Base-by-base conservation (phyloP, 2,113 vertebrate species). In the Halichoeres trimaculatus region DNA sequence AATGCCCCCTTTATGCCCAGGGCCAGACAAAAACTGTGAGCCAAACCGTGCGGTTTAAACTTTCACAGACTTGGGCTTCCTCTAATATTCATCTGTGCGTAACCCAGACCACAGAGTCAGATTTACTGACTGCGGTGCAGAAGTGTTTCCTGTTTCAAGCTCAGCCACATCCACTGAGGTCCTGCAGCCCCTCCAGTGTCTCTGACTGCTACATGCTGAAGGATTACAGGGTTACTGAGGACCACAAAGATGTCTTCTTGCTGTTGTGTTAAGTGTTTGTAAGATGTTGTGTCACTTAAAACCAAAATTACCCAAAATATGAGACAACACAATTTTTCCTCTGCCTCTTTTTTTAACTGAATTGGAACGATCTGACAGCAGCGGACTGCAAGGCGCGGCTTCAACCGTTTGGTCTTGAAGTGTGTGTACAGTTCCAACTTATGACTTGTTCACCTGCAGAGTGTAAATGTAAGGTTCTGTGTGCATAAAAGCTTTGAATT, bases 91-190 rank as follows among this genome's bases (percentile, higher is more conserved):
- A 75, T 85, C 76, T 66, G 85, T 80, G 78, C 80, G 82, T 80
- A 80, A 74, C 74, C 81, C 51, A 76, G 56, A 89, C 92, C 91
- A 81, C 92, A 91, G 74, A 89, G 80, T 86, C 89, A 76, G 80
- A 85, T 89, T 90, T 90, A 93, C 88, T 38, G 74, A 88, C 84
- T 90, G 88, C 63, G 84, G 93, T 78, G 81, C 78, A 81, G 59
- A 88, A 89, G 81, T 75, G 87, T 90, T 93, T 94, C 91, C 92
- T 89, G 93, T 87, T 92, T 83, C 83, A 88, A 87, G 76, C 75
- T 87, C 69, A 79, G 83, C 87, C 89, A 92, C 91, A 93, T 92
- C 90, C 91, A 90, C 76, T 60, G 74, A 82, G 74, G 77, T 78
- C 77, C 60, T 74, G 81, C 66, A 71, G 67, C 77, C 69, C 51